phyloP scores from a whole-genome alignment of 1,140 invertebrate species.

The Brachionus asplanchnoidis region DNA sequence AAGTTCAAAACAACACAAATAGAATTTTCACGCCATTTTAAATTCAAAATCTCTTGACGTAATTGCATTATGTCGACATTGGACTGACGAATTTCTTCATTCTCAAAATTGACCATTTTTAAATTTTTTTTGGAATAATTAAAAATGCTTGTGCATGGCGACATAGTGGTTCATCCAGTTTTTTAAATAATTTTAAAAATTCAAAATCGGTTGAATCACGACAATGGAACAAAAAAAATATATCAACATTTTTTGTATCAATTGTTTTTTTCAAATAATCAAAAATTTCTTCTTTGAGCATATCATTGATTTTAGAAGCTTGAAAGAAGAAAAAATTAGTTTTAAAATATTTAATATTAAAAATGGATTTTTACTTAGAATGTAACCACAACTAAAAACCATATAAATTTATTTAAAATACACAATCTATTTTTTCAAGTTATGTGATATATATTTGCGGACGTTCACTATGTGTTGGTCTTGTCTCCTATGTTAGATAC shows the following conservation, averaged over 20 bases:
- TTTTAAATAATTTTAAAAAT: not conserved
- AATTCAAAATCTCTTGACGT: not conserved
- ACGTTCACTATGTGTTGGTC: no score
- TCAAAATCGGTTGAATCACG: not conserved
- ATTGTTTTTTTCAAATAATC: not conserved
- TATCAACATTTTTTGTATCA: not conserved
- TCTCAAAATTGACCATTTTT: not conserved
- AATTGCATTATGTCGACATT: not conserved
- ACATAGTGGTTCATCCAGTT: not conserved
- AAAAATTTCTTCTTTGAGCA: not conserved
- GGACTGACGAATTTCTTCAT: not conserved
- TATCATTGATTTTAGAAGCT: not conserved
- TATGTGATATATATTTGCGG: no score
- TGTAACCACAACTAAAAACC: no score
- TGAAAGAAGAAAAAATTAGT: not conserved
- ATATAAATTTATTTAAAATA: no score
- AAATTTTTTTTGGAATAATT: not conserved
- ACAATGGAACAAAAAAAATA: not conserved
- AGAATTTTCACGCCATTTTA: not conserved
- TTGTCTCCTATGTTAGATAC: no score
- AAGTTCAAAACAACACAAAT: not conserved
- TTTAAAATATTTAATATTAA: no score
- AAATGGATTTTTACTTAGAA: no score
- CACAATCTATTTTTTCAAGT: no score
- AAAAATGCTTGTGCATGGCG: not conserved